Conservation (phyloP, 2,797 vertebrate genomes). For the Spondyliosoma cantharus region DNA sequence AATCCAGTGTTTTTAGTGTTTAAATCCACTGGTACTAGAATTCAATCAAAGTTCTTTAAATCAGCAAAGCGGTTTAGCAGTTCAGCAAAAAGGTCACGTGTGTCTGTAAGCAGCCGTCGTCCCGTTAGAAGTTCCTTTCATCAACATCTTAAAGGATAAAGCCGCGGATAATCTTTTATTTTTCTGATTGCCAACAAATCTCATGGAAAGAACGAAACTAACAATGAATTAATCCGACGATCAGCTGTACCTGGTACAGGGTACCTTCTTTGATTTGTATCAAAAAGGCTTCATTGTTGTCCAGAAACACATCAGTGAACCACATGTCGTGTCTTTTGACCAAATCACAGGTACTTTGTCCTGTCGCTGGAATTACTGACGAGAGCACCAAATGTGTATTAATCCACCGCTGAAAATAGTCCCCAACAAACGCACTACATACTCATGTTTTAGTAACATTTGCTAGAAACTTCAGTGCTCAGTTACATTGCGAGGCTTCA, state of each 20-base stretch:
- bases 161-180: neutral
- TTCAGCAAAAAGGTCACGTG: slow-evolving; percentile 16
- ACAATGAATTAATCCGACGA: neutral
- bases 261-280: neutral
- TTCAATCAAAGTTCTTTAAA: slow-evolving; percentile 65
- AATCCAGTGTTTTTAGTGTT: slow-evolving; percentile 50
- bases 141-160: slow-evolving; percentile 1
- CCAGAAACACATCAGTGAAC: neutral
- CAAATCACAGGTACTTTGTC: neutral
- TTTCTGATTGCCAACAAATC: neutral
- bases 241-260: neutral
- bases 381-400: neutral
- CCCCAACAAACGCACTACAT: neutral
- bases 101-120: slow-evolving; percentile 35
- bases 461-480: neutral
- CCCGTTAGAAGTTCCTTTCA: slow-evolving; percentile 11
- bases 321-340: slow-evolving; percentile 5
- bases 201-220: neutral
- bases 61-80: slow-evolving; percentile 57
- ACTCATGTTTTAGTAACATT: neutral
- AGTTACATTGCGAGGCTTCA: neutral
- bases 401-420: neutral
- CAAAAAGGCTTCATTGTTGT: neutral
- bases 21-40: slow-evolving; percentile 50
- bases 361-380: neutral